Conservation (phyloP, 2,113 vertebrate species). For the Callopanchax toddi region DNA sequence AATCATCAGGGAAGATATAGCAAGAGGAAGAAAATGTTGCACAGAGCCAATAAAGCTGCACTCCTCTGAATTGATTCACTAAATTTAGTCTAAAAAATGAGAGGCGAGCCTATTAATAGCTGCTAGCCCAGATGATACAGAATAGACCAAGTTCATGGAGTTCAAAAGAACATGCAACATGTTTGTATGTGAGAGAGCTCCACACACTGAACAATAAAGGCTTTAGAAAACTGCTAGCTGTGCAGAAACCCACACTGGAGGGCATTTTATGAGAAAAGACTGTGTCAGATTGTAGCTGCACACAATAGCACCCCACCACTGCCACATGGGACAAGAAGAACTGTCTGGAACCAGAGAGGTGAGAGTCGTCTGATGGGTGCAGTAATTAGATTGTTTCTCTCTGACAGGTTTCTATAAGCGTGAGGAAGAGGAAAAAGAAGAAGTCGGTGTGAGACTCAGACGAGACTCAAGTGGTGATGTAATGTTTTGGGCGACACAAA, state of each 20-base stretch:
- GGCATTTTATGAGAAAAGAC: slow-evolving; percentile 51
- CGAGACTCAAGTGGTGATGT: slow-evolving; percentile 60
- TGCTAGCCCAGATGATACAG: slow-evolving; percentile 1
- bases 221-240: slow-evolving; percentile 64
- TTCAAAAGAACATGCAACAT: slow-evolving; percentile 54
- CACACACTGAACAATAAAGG: slow-evolving; percentile 43
- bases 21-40: slow-evolving; percentile 3
- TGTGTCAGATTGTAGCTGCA: slow-evolving; percentile 15
- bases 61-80: neutral
- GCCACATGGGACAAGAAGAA: slow-evolving; percentile 51
- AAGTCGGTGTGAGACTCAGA: slow-evolving; percentile 11
- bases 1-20: slow-evolving; percentile 43
- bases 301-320: slow-evolving; percentile 59
- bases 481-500: slow-evolving; percentile 64
- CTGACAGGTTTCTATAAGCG: slow-evolving; percentile 23
- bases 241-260: slow-evolving; percentile 57
- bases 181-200: slow-evolving; percentile 39
- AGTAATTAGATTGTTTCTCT: slow-evolving; percentile 24
- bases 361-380: slow-evolving; percentile 23
- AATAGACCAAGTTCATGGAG: slow-evolving; percentile 35
- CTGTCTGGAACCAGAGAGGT: slow-evolving; percentile 58
- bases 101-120: slow-evolving; percentile 3
- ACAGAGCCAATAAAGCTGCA: slow-evolving; percentile 7
- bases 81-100: slow-evolving; percentile 2
- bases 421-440: slow-evolving; percentile 11